phyloP scores from a whole-genome alignment of 2,113 vertebrate genomes.

The Mesitornis unicolor region DNA sequence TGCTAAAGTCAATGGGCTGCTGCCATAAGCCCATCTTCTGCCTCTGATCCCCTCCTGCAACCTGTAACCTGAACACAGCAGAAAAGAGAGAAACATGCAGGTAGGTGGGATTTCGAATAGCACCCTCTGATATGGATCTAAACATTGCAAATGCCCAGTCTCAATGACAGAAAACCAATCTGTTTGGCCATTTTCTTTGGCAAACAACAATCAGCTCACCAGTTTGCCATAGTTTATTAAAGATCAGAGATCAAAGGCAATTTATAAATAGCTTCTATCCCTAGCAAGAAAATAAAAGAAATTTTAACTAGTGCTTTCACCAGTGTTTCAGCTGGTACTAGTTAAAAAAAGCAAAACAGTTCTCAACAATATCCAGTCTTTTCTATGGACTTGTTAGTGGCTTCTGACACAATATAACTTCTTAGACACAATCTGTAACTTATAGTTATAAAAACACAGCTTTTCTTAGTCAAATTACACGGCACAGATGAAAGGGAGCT shows the following conservation, averaged over 20 bases:
- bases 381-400: not conserved
- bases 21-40: not conserved
- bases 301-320: not conserved
- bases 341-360: not conserved
- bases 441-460: not conserved
- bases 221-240: not conserved
- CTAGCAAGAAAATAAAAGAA: not conserved
- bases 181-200: not conserved
- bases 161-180: not conserved
- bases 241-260: not conserved
- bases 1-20: not conserved
- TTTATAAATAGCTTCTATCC: not conserved
- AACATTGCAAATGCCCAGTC: not conserved
- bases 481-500: not conserved
- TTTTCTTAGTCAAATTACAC: constrained; percentile 19
- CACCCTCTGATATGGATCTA: not conserved
- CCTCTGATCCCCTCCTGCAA: not conserved
- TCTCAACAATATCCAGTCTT: not conserved
- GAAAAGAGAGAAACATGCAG: not conserved
- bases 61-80: not conserved
- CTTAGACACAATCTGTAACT: not conserved
- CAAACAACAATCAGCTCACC: not conserved
- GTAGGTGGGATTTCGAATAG: not conserved
- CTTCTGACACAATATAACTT: not conserved
- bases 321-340: not conserved